Base-by-base conservation (phyloP, 2,113 vertebrate genomes). In the Dipodomys ordii region DNA sequence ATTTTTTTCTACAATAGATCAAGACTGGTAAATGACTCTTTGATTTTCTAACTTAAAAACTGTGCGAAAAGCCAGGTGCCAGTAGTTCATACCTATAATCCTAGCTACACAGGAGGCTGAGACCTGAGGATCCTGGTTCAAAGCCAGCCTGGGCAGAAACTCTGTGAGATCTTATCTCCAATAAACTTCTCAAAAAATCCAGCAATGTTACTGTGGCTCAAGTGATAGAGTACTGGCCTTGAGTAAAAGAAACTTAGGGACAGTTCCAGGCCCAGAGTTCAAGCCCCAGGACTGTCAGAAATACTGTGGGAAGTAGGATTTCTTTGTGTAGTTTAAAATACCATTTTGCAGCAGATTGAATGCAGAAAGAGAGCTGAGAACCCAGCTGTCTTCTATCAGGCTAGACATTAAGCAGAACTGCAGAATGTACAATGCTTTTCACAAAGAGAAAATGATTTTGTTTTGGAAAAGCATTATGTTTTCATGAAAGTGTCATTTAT, bases 391-490 rank as follows among this genome's bases (percentile, higher is more conserved):
- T 83, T 83, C 53, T 71, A 10, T 90, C 69, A 79, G 67, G 83
- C 35, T 9, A 60, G 78, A 68, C 57, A 49, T 60, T 64, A 67
- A 78, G 67, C 83, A 82, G 65, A 74, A 85, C 74, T 74, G 9
- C 22, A 90, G 88, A 88, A 72, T 62, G 16, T 57, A 6, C 65
- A 69, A 22, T 39, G 62, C 57, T 89, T 87, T 93, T 74, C 18
- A 83, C 44, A 86, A 57, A 62, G 13, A 85, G 49, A 78, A 67
- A 88, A 77, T 68, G 19, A 49, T 81, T 93, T 96, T 93, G 27
- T 65, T 74, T 95, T 60, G 53, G 53, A 72, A 94, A 84, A 82
- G 77, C 80, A 19, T 76, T 92, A 82, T 88, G 94, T 44, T 89
- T 81, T 90, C 68, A 91, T 83, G 73, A 82, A 86, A 79, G 62